Conservation (phyloP, 2,797 vertebrate species). For the Lepus townsendii region DNA sequence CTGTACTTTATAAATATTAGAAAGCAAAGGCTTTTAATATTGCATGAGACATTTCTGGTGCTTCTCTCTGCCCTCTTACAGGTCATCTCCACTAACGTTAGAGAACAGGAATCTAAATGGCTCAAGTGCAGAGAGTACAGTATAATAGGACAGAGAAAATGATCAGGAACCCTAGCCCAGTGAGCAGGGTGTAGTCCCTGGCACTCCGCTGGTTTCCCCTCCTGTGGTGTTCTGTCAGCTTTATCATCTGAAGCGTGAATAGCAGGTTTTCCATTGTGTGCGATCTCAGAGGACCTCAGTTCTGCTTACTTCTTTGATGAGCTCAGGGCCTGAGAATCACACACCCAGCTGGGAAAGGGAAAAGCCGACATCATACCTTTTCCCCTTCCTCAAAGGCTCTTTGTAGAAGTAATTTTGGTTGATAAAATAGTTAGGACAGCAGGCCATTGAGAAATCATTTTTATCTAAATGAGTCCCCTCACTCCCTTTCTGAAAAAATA, state of each 20-base stretch:
- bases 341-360: slow-evolving; percentile 52
- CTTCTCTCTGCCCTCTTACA: neutral
- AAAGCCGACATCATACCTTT: slow-evolving; percentile 40
- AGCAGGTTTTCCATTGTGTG: slow-evolving; percentile 64
- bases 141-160: neutral
- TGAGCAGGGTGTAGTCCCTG: neutral
- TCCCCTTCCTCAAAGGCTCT: slow-evolving; percentile 15
- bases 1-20: slow-evolving; percentile 60
- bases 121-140: neutral
- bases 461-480: neutral
- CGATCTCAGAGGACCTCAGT: slow-evolving; percentile 64
- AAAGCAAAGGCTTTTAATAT: slow-evolving; percentile 48
- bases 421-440: slow-evolving; percentile 70
- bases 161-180: neutral
- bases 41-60: neutral
- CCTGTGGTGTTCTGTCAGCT: neutral
- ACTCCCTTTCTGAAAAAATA: neutral
- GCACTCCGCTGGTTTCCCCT: neutral
- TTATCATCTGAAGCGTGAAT: slow-evolving; percentile 56
- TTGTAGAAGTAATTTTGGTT: slow-evolving; percentile 60
- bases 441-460: slow-evolving; percentile 61
- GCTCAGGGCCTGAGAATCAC: slow-evolving; percentile 54
- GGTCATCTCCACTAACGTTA: slow-evolving; percentile 6
- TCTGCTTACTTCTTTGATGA: slow-evolving; percentile 69
- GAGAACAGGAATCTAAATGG: slow-evolving; percentile 18